phyloP scores from a whole-genome alignment of 2,888 invertebrate genomes.

The Byasa hedistus region DNA sequence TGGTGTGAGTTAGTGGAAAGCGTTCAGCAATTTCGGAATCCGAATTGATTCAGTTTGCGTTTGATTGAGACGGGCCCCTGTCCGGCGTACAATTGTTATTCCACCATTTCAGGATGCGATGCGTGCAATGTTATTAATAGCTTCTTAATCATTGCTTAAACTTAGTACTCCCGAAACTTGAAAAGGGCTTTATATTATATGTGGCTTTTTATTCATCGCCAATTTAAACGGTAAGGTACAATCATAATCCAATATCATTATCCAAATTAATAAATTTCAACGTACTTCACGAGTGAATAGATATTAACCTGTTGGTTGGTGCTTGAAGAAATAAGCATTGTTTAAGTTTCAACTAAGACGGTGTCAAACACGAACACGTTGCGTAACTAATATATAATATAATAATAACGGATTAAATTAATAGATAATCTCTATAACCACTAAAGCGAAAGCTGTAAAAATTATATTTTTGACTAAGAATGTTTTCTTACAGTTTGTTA shows the following conservation, averaged over 20 bases:
- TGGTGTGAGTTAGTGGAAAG: conserved; percentile 14
- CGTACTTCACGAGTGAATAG: no score
- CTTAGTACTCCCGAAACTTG: background rate
- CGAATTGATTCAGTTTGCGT: conserved; percentile 32
- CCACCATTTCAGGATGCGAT: conserved; percentile 2
- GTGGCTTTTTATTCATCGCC: background rate
- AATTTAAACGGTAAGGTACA: background rate
- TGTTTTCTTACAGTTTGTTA: background rate
- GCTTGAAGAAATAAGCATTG: no score
- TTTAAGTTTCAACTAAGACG: no score
- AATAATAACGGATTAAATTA: no score
- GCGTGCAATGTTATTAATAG: background rate
- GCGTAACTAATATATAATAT: no score
- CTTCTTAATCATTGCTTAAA: background rate
- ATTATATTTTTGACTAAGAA: background rate
- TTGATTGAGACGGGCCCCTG: conserved; percentile 30
- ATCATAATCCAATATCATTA: no score
- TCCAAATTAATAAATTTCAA: no score
- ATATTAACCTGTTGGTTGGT: no score
- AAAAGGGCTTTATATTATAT: background rate
- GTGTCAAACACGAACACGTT: no score
- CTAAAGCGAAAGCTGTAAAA: no score
- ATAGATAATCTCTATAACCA: no score
- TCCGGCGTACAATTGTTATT: conserved; percentile 5
- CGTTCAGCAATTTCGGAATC: conserved; percentile 16